These are phyloP conservation scores for Linurgus olivaceus DNA, from an alignment of 2,797 vertebrate genomes.

Conservation along the genomic window DNA sequence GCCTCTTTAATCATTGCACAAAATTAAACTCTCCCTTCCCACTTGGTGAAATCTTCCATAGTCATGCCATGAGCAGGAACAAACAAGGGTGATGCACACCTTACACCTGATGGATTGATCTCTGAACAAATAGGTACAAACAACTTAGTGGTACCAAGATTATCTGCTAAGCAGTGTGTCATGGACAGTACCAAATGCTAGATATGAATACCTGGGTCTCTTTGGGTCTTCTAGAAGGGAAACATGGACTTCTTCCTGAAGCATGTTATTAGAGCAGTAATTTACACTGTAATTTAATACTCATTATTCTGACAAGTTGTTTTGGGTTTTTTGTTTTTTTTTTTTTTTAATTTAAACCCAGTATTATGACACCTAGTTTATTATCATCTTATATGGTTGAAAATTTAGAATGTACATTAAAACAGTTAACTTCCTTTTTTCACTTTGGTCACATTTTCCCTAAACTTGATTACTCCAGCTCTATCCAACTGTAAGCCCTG, in stretches of 20 bases:
- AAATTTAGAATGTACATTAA: not conserved
- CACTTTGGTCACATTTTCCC: not conserved
- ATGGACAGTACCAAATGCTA: not conserved
- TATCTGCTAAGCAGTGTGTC: not conserved
- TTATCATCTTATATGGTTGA: not conserved
- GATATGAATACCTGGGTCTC: not conserved
- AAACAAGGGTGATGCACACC: not conserved
- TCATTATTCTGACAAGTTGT: not conserved
- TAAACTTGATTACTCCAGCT: not conserved
- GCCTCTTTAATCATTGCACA: not conserved
- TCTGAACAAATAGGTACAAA: not conserved
- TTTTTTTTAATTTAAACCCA: not conserved
- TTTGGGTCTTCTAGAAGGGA: not conserved
- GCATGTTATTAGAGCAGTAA: not conserved
- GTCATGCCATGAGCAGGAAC: not conserved
- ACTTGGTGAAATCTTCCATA: not conserved
- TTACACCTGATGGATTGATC: accelerated
- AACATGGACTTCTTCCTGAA: not conserved
- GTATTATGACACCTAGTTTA: not conserved
- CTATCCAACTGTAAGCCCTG: not conserved
- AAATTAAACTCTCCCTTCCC: not conserved
- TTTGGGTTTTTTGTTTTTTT: not conserved
- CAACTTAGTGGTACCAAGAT: accelerated
- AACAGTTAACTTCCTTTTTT: not conserved
- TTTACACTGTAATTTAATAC: not conserved